A percentile compares a stretch with the other conserved stretches of the same genome.
phyloP scores from a whole-genome alignment of 2,888 invertebrate genomes.

The Melinaea menophilus region DNA sequence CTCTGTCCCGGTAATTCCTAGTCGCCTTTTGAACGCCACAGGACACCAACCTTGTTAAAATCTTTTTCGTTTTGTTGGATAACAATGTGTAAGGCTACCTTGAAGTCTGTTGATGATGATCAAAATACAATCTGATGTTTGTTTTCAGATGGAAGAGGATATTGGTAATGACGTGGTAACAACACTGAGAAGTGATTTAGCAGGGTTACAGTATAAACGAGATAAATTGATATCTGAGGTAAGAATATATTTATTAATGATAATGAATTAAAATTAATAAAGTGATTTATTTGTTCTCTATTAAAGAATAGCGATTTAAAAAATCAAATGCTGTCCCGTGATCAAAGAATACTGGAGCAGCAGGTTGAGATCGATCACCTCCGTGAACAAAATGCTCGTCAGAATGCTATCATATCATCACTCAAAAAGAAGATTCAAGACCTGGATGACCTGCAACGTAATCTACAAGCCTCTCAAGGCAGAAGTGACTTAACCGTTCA shows the following conservation, averaged over 20 bases:
- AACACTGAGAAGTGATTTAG: conserved; percentile 88
- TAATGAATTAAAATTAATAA: not conserved
- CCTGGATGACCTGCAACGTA: conserved; percentile 86
- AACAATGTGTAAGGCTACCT: conserved; percentile 46
- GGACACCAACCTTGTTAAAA: conserved; percentile 44
- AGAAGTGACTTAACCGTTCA: conserved; percentile 85
- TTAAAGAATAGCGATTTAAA: conserved; percentile 83
- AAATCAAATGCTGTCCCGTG: conserved; percentile 82
- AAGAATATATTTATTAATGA: conserved; percentile 40
- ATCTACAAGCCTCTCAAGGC: conserved; percentile 79
- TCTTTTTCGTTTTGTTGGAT: conserved; percentile 21
- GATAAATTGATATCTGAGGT: conserved; percentile 88
- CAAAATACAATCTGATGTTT: not conserved
- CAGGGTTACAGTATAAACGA: conserved; percentile 89
- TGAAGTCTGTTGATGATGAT: no score
- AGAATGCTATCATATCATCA: conserved; percentile 88
- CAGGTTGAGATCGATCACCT: conserved; percentile 89
- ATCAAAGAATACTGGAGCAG: conserved; percentile 84
- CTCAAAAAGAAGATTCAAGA: conserved; percentile 88
- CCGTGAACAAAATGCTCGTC: conserved; percentile 88
- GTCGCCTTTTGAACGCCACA: conserved; percentile 61
- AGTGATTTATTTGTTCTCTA: conserved; percentile 5
- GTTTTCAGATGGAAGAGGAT: conserved; percentile 76
- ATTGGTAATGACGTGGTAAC: conserved; percentile 83
- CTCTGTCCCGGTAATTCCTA: conserved; percentile 43